Evolutionary conservation across 2,113 vertebrate genomes (phyloP), one percentile per base, ranked within the genome.

Genomic region (Lanius ludovicianus): DNA sequence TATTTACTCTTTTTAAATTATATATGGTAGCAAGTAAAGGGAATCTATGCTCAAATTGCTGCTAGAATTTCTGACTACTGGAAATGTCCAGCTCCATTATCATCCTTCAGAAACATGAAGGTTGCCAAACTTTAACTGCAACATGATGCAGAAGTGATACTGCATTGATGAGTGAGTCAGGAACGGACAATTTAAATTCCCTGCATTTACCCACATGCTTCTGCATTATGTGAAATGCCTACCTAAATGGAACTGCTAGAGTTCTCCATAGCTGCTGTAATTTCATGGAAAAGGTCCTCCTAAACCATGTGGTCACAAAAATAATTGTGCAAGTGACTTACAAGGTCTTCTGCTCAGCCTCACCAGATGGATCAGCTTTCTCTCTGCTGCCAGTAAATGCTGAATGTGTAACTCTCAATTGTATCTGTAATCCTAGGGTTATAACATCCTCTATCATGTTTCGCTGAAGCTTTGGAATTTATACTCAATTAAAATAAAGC

Each of bases 91-190:
- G 39, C 60, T 82, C 76, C 47, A 60, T 63, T 68, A 78, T 13
- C 67, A 84, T 21, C 46, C 49, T 55, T 77, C 4, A 13, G 75
- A 49, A 93, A 84, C 18, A 69, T 15, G 50, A 91, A 67, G 57
- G 69, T 0, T 97, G 95, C 92, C 93, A 96, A 88, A 93, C 84
- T 96, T 81, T 15, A 96, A 91, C 93, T 94, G 96, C 94, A 97
- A 96, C 75, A 44, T 46, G 53, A 95, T 96, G 94, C 93, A 94
- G 90, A 92, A 96, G 57, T 33, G 63, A 93, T 69, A 71, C 89
- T 80, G 96, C 95, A 95, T 52, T 41, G 64, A 84, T 79, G 47
- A 68, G 57, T 0, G 0, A 94, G 41, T 79, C 77, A 78, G 67
- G 74, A 90, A 88, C 4, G 1, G 33, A 50, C 35, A 63, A 80